Conservation (phyloP, 2,113 vertebrate species). For the Leptodactylus fuscus region DNA sequence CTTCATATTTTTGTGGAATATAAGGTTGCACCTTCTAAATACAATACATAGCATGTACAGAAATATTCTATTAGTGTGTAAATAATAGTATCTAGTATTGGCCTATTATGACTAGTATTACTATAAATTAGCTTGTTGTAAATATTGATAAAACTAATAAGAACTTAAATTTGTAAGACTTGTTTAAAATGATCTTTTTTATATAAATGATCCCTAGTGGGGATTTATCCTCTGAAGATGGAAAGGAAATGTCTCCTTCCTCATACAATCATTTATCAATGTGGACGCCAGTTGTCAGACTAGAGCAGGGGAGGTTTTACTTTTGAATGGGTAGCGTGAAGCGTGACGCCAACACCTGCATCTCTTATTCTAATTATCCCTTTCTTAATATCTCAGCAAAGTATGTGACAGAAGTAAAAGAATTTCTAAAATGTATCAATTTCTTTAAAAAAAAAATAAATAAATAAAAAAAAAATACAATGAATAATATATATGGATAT, state of each 20-base stretch:
- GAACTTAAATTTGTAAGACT: neutral
- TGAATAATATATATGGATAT: too few species aligned
- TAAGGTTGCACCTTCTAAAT: too few species aligned
- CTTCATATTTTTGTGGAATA: too few species aligned
- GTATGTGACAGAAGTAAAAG: neutral
- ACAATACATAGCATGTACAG: neutral
- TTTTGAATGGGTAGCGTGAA: constrained; percentile 22
- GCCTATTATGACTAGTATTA: neutral
- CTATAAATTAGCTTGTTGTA: neutral
- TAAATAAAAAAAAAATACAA: too few species aligned
- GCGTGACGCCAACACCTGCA: constrained; percentile 44
- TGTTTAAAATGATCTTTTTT: neutral
- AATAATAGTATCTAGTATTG: neutral
- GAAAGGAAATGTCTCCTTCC: constrained; percentile 14
- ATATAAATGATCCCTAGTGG: neutral
- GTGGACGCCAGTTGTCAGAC: constrained; percentile 18
- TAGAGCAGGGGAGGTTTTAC: neutral
- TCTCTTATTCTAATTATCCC: constrained; percentile 16
- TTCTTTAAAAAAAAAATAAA: constrained; percentile 43
- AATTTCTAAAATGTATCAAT: neutral
- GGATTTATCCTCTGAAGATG: constrained; percentile 18
- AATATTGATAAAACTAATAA: too few species aligned
- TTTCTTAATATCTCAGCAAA: neutral
- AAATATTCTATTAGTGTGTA: neutral
- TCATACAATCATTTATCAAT: constrained; percentile 38